A percentile compares a stretch with the other conserved stretches of the same genome.
These are phyloP conservation scores for Lasioglossum morio DNA, from an alignment of 2,888 invertebrate species.

Conservation along the genomic window DNA sequence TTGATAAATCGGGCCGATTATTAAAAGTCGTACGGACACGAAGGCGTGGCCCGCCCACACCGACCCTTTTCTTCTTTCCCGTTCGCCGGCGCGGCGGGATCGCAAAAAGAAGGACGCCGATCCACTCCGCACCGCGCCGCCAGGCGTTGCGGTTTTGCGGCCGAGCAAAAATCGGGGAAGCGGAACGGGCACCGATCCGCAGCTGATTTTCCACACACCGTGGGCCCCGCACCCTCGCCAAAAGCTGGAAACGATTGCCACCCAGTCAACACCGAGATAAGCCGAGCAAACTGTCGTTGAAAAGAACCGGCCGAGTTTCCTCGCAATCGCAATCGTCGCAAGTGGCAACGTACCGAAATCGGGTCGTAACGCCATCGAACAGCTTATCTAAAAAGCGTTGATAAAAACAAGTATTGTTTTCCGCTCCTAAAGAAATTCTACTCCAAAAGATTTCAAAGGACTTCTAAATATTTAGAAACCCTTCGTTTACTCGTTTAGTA, in stretches of 20 bases:
- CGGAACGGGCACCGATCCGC: constrained; percentile 33
- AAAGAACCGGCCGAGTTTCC: constrained; percentile 11
- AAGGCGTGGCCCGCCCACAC: constrained; percentile 77
- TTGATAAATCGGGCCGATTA: constrained; percentile 79
- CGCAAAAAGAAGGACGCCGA: background rate
- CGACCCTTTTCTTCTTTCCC: constrained; percentile 56
- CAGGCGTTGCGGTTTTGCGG: constrained; percentile 50
- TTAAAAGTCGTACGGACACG: constrained; percentile 77
- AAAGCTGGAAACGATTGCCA: constrained; percentile 1
- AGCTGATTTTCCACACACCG: background rate
- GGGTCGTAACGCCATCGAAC: constrained; percentile 39
- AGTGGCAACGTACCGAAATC: constrained; percentile 26
- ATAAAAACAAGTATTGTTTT: background rate
- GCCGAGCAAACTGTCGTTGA: background rate
- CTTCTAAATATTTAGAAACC: too few species aligned
- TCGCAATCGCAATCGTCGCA: background rate
- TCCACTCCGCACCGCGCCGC: constrained; percentile 11
- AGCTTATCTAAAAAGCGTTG: constrained; percentile 41
- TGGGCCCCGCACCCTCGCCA: background rate
- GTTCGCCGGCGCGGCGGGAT: constrained; percentile 36
- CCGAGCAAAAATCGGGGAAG: constrained; percentile 40
- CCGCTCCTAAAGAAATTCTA: background rate
- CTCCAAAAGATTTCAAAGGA: background rate
- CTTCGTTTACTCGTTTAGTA: too few species aligned
- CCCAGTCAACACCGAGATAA: constrained; percentile 31